Percentiles rank a stretch among this genome's conserved stretches.
Evolutionary conservation across 2,888 invertebrate genomes (phyloP).

Genomic region (Tenthredo notha): DNA sequence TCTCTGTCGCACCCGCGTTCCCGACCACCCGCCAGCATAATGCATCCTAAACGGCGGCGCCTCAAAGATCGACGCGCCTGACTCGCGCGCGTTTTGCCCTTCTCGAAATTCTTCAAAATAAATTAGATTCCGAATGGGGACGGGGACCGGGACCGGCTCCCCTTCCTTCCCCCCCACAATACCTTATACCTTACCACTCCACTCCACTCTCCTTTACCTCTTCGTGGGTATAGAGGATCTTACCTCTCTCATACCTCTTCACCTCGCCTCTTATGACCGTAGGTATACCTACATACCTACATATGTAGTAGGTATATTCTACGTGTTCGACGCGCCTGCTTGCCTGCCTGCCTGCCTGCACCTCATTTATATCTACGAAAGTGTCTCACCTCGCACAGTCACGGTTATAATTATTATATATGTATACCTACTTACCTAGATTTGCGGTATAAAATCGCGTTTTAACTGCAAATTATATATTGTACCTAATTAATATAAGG

Average conservation of each 20-base stretch:
- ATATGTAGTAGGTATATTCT: neutral
- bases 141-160: slow-evolving; percentile 56
- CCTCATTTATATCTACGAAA: slow-evolving; percentile 30
- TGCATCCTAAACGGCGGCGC: slow-evolving; percentile 78
- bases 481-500: neutral
- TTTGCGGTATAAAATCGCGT: neutral
- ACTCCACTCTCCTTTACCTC: neutral
- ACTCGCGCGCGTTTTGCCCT: slow-evolving; percentile 63
- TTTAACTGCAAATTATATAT: neutral
- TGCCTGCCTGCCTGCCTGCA: neutral
- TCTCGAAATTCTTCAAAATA: slow-evolving; percentile 76
- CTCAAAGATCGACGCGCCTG: slow-evolving; percentile 77
- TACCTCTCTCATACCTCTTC: neutral
- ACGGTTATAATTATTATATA: slow-evolving; percentile 2
- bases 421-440: slow-evolving; percentile 11
- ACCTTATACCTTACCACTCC: neutral
- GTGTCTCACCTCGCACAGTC: neutral
- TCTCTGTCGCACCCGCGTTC: slow-evolving; percentile 66
- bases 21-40: slow-evolving; percentile 74
- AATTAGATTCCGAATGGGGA: slow-evolving; percentile 75
- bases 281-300: neutral
- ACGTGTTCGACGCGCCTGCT: neutral
- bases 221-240: neutral
- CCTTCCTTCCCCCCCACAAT: neutral
- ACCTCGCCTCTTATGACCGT: neutral